Conservation (phyloP, 2,888 invertebrate genomes). For the Acholoe squamosa region DNA sequence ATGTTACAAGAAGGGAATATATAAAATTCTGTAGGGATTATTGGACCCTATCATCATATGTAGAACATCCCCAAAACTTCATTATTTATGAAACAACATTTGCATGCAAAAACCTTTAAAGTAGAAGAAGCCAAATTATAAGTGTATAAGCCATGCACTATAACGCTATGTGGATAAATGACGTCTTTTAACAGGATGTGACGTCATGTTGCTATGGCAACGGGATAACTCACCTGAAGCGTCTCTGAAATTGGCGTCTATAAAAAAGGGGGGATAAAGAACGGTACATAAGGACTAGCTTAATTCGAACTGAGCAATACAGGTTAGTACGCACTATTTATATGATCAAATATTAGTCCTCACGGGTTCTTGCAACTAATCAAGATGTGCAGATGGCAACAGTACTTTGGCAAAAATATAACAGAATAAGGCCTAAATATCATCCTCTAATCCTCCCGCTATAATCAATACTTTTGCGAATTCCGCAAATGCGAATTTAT, state of each 20-base stretch:
- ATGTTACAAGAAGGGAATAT: too few relatives aligned
- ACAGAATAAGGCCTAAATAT: too few relatives aligned
- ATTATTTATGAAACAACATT: too few relatives aligned
- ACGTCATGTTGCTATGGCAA: slow-evolving; percentile 42
- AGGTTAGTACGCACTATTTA: not conserved
- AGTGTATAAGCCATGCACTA: not conserved
- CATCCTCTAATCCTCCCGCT: too few relatives aligned
- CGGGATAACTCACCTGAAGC: slow-evolving; percentile 51
- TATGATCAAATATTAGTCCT: slow-evolving; percentile 11
- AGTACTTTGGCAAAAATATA: too few relatives aligned
- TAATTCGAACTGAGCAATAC: not conserved
- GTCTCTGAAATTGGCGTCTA: slow-evolving; percentile 60
- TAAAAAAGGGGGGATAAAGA: not conserved
- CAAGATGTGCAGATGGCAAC: too few relatives aligned
- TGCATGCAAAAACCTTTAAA: slow-evolving; percentile 9
- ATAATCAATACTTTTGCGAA: too few relatives aligned
- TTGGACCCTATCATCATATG: too few relatives aligned
- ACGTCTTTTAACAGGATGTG: not conserved
- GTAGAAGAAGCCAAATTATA: not conserved
- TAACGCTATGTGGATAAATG: not conserved
- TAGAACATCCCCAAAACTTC: too few relatives aligned
- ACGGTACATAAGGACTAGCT: not conserved
- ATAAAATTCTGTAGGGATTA: too few relatives aligned
- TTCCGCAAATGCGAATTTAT: too few relatives aligned
- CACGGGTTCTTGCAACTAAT: not conserved